phyloP scores from a whole-genome alignment of 2,113 vertebrate genomes.

The Damaliscus lunatus region DNA sequence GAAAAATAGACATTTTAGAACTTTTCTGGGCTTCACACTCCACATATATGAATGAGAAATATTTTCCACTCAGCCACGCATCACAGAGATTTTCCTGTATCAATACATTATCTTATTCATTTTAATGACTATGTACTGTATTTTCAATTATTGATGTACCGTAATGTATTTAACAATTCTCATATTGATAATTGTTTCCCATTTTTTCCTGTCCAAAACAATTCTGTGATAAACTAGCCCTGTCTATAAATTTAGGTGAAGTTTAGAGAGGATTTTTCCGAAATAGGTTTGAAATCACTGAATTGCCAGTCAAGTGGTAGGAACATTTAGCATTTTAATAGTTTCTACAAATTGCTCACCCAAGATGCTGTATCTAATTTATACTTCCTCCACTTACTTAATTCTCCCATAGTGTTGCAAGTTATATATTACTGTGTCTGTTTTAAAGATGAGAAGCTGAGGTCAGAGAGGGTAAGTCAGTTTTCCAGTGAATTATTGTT shows the following conservation, averaged over 20 bases:
- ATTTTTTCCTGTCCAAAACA: not conserved
- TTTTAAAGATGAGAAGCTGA: not conserved
- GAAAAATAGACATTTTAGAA: not conserved
- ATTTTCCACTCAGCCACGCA: not conserved
- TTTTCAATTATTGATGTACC: not conserved
- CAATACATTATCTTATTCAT: not conserved
- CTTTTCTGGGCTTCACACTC: not conserved
- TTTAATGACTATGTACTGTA: not conserved
- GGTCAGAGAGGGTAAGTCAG: not conserved
- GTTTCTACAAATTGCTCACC: not conserved
- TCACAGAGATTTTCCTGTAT: not conserved
- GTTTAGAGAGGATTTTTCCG: not conserved
- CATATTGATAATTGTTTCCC: not conserved
- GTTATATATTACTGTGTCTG: not conserved
- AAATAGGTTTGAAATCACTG: not conserved
- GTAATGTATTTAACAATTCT: constrained; percentile 17
- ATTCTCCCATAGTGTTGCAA: not conserved
- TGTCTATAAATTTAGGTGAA: not conserved
- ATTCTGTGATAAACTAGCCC: not conserved
- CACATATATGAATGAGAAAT: not conserved
- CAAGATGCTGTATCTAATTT: not conserved
- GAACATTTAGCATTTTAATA: constrained; percentile 4
- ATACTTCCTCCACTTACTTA: not conserved
- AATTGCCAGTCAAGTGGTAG: not conserved
- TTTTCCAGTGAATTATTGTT: not conserved